phyloP scores from a whole-genome alignment of 2,797 vertebrate genomes.

The Labeo calbasu region DNA sequence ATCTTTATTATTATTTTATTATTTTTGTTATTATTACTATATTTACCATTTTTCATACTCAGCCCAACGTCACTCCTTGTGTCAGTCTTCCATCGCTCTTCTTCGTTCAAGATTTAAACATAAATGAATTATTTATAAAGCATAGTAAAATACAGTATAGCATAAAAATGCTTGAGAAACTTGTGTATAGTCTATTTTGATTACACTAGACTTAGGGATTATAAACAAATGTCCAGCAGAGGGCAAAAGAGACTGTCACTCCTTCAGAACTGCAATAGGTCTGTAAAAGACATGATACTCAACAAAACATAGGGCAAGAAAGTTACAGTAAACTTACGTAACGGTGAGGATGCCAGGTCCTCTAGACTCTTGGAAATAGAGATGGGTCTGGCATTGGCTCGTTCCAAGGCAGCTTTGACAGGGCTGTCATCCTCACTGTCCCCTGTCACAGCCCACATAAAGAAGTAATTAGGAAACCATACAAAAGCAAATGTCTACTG shows the following conservation, averaged over 20 bases:
- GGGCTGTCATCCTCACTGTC: conserved; percentile 77
- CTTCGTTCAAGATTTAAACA: conserved; percentile 68
- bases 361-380: conserved; percentile 90
- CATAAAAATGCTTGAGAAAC: background rate
- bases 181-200: background rate
- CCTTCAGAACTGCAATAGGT: background rate
- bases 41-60: conserved; percentile 85
- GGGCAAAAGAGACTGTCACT: background rate
- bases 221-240: conserved; percentile 12
- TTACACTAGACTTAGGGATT: background rate
- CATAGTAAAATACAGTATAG: background rate
- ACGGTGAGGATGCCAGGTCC: conserved; percentile 80
- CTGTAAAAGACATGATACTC: too few relatives aligned
- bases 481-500: background rate
- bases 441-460: conserved; percentile 77
- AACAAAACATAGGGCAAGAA: conserved; percentile 2
- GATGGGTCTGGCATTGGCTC: conserved; percentile 77
- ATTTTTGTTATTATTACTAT: too few relatives aligned
- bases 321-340: conserved; percentile 78
- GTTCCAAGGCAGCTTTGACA: conserved; percentile 79
- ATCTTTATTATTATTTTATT: conserved; percentile 1
- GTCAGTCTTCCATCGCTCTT: conserved; percentile 75
- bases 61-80: conserved; percentile 75
- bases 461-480: conserved; percentile 1
- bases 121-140: background rate